phyloP scores from a whole-genome alignment of 2,888 invertebrate genomes.

The Lypha dubia region DNA sequence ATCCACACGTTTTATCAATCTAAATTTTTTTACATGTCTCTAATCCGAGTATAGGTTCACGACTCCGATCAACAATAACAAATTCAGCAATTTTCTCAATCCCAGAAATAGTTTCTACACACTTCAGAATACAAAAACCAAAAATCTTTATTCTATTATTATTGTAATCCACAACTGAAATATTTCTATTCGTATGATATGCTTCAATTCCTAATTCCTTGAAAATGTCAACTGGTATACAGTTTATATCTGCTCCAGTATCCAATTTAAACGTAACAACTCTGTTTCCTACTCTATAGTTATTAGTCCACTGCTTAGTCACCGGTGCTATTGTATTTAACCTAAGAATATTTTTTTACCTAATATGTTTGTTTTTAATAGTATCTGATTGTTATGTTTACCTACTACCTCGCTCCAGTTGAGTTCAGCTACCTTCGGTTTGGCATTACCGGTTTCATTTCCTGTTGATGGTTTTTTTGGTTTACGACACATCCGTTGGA shows the following conservation, averaged over 20 bases:
- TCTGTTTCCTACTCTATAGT: neutral
- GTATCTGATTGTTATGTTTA: neutral
- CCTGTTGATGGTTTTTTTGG: neutral
- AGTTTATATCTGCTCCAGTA: no score
- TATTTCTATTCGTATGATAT: neutral
- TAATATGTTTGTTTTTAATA: neutral
- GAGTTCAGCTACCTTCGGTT: no score
- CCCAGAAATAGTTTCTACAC: neutral
- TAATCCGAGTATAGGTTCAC: no score
- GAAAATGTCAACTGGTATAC: no score
- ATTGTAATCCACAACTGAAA: slow-evolving; percentile 1
- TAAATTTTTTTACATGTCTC: no score
- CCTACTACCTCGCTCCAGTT: neutral
- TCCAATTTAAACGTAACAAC: neutral
- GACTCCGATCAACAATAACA: no score
- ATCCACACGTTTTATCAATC: no score
- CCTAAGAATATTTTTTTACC: neutral
- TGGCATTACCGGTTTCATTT: neutral
- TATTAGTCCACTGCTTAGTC: neutral
- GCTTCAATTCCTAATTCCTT: no score
- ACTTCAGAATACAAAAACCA: neutral
- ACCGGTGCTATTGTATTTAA: neutral
- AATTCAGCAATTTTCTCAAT: no score
- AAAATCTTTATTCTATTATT: neutral
- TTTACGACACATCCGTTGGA: neutral